Evolutionary conservation across 1,140 invertebrate species (phyloP).

Genomic region (Lepeophtheirus salmonis): DNA sequence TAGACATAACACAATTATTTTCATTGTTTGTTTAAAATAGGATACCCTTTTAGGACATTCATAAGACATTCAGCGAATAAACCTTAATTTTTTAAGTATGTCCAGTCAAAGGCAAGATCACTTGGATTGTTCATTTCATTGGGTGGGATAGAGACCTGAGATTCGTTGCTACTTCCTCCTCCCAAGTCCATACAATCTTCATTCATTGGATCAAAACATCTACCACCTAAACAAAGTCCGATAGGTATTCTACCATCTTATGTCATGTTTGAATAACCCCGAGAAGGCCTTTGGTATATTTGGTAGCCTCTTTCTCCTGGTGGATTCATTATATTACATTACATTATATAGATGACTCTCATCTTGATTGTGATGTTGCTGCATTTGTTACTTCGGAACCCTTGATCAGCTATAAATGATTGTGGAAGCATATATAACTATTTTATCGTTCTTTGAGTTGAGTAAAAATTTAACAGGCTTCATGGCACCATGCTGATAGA

Average conservation of each 20-base stretch:
- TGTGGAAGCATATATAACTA: slow-evolving; percentile 74
- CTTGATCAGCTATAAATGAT: slow-evolving; percentile 94
- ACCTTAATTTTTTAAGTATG: background rate
- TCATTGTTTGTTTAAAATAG: background rate
- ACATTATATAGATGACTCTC: no score
- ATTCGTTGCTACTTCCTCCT: background rate
- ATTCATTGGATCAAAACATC: background rate
- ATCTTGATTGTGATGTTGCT: background rate
- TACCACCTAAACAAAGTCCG: background rate
- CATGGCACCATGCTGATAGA: slow-evolving; percentile 86
- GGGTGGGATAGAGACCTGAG: background rate
- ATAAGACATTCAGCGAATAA: no score
- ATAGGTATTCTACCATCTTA: background rate
- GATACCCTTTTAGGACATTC: background rate
- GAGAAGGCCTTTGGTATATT: background rate
- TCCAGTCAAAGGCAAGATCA: background rate
- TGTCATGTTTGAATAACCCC: background rate
- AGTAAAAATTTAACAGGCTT: slow-evolving; percentile 81
- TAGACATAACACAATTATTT: no score
- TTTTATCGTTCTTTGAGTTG: slow-evolving; percentile 78
- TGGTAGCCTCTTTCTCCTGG: no score
- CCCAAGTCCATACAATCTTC: background rate
- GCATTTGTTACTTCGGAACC: slow-evolving; percentile 28
- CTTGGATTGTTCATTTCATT: background rate
- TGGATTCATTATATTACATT: no score